Conservation (phyloP, 1,140 invertebrate species). For the Pentalonia nigronervosa region DNA sequence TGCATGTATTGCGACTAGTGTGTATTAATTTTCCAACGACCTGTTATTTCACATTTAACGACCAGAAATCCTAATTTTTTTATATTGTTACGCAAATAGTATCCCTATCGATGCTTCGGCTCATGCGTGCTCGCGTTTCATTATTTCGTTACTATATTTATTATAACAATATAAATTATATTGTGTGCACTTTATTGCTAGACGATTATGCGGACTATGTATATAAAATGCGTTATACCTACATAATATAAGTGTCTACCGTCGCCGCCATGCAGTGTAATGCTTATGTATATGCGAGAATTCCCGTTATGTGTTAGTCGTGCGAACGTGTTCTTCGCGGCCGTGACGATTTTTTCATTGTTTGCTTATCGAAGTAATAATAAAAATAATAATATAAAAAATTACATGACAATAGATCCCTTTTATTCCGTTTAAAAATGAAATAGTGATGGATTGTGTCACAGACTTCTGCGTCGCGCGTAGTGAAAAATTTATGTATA, state of each 20-base stretch:
- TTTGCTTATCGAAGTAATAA: constrained; percentile 20
- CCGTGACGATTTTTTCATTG: constrained; percentile 22
- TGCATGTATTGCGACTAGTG: neutral
- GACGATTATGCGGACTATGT: neutral
- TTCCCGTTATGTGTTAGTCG: constrained; percentile 21
- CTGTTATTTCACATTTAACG: neutral
- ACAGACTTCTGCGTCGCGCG: neutral
- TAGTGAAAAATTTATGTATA: neutral
- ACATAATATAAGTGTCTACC: neutral
- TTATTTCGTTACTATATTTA: constrained; percentile 16
- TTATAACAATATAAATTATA: constrained; percentile 8
- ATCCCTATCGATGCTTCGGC: neutral
- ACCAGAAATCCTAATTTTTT: neutral
- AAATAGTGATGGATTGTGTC: neutral
- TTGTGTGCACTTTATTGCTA: neutral
- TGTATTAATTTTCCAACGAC: neutral
- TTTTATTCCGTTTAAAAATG: constrained; percentile 5
- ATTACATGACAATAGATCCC: neutral
- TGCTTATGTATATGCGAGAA: neutral
- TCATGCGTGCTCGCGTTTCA: neutral
- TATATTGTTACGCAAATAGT: neutral
- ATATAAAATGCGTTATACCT: neutral
- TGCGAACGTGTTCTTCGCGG: constrained; percentile 18
- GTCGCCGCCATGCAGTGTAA: neutral
- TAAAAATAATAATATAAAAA: neutral